These are phyloP conservation scores for Echinarachnius parma DNA, from an alignment of 53 echinoderm and acorn worm species.

Conservation along the genomic window DNA sequence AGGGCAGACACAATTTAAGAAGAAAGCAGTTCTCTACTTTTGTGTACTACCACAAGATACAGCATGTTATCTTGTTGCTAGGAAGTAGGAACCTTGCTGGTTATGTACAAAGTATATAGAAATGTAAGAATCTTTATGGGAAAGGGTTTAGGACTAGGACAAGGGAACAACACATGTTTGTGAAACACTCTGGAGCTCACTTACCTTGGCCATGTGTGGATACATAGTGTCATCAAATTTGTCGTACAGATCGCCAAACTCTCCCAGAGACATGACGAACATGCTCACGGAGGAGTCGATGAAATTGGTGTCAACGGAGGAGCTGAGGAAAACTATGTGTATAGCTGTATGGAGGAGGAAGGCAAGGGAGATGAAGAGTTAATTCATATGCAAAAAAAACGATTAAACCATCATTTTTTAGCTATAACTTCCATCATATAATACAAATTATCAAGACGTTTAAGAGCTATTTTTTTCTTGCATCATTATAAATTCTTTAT, in stretches of 20 bases:
- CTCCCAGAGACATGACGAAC: constrained; percentile 97
- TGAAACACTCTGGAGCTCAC: no score
- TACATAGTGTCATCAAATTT: constrained; percentile 78
- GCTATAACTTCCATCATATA: background rate
- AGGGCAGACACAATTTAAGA: no score
- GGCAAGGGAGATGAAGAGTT: background rate
- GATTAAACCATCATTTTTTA: background rate
- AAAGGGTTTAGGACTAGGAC: no score
- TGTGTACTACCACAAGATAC: no score
- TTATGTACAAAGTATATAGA: no score
- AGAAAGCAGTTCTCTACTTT: no score
- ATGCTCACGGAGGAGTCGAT: constrained; percentile 71
- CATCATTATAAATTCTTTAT: no score
- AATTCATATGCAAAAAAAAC: no score
- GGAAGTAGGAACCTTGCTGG: no score
- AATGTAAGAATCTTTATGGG: no score
- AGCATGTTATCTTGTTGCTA: no score
- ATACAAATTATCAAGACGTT: background rate
- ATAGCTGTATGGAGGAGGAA: constrained; percentile 63
- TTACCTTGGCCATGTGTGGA: constrained; percentile 84
- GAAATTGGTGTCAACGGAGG: constrained; percentile 46
- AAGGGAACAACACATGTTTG: background rate
- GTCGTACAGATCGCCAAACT: constrained; percentile 80
- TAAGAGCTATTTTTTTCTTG: no score
- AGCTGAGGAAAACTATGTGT: constrained; percentile 87